Base-by-base conservation (phyloP, 1,140 invertebrate genomes). In the Drosophila chauvacae region DNA sequence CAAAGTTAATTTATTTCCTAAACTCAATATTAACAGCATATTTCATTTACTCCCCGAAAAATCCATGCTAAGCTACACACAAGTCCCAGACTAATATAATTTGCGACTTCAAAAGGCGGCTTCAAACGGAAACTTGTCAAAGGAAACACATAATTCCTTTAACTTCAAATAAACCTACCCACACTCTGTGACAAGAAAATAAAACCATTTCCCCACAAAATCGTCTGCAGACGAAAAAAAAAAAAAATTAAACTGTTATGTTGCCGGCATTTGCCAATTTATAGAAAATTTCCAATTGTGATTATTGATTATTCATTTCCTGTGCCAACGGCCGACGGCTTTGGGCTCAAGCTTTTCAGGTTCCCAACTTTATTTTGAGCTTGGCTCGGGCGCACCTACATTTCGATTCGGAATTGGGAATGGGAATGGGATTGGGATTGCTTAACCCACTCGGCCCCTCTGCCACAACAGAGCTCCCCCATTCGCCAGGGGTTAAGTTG, bases 291-390 rank as follows among this genome's bases (percentile, higher is more conserved):
- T 87, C 61, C 84, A 88, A 88, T 87, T 88, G 73, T 83, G 84
- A 88, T 77, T 87, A 88, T 87, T 88, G 84, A 87, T 87, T 87
- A 87, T 87, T 87, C 80, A 87, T 87, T 87, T 88, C 84, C 69
- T 72, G 14, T 56, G 61, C 58, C 65, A 23, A 39, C 9, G 58
- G 37, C 23, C 47, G 45, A 39, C 7, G 58, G 23, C 20, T 45
- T 23, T 28, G 26, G 18, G 57, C 13, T 16, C 11, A 16, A 48
- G 45, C 53, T 56, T 55, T 42, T 35, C 23, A 35, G 60, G 50
- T 50, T 37, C 33, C 59, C 45, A 68, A 51, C 65, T 62, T 62
- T 61, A 65, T 62, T 61, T 63, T 45, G 20, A 62, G 42, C 61
- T 60, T n/a, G n/a, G 23, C 39, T 9, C 30, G 13, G 76, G 62